Percentiles rank a stretch among this genome's conserved stretches.
Evolutionary conservation across 2,113 vertebrate species (phyloP).

Genomic region (Odontophorus gujanensis): DNA sequence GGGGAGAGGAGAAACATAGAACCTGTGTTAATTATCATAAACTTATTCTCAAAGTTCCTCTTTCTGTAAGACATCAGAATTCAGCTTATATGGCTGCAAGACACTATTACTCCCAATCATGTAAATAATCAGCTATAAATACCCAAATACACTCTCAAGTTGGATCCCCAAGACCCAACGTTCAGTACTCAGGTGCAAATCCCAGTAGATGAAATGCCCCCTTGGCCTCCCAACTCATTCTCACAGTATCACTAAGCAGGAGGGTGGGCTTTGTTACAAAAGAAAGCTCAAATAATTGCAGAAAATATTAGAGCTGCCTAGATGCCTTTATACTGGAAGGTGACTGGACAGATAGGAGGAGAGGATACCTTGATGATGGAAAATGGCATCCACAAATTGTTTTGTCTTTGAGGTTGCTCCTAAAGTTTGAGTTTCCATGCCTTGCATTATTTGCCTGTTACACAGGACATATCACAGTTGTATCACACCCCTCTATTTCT

Average conservation of each 20-base stretch:
- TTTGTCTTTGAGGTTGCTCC: background rate
- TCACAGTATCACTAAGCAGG: background rate
- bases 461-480: fast-evolving
- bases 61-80: background rate
- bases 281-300: background rate
- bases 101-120: background rate
- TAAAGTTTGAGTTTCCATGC: background rate
- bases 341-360: background rate
- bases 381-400: background rate
- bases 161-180: constrained; percentile 45
- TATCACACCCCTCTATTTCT: background rate
- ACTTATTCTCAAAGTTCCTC: too few species aligned
- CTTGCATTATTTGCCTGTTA: background rate
- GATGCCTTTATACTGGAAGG: background rate
- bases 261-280: constrained; percentile 1
- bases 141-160: background rate
- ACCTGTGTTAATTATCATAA: too few species aligned
- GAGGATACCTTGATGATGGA: background rate
- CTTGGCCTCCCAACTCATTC: background rate
- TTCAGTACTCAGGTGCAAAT: constrained; percentile 57
- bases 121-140: constrained; percentile 47
- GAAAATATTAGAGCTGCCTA: background rate
- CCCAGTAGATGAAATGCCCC: constrained; percentile 25
- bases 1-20: background rate
- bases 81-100: background rate